Evolutionary conservation across 2,113 vertebrate species (phyloP), one percentile per base, ranked within the genome.

Genomic region (Petromus typicus): DNA sequence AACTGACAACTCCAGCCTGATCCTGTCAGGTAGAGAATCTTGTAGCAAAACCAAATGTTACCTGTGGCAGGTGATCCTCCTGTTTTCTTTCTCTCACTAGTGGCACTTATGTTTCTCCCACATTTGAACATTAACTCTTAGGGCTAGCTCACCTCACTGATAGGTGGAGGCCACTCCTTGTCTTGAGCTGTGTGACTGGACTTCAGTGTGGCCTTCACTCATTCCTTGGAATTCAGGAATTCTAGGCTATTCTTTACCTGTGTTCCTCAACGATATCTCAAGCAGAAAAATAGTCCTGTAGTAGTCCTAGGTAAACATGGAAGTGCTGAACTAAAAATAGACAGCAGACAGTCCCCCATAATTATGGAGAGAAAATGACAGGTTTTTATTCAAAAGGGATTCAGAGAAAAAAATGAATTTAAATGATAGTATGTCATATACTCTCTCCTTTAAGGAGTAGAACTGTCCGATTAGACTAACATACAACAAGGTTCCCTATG

Each of bases 381-480:
- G 37, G 5, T 80, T 14, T 63, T 71, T 56, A 20, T n/a, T 71
- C 57, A 37, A 83, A 67, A 48, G 40, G 9, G 81, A 88, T 59
- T 90, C 37, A 64, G 81, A 75, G 3, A 32, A 59, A 73, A 37
- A 89, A 78, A 86, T 17, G 66, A 71, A 63, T 10, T 25, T 34
- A 45, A 75, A 73, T 34, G 25, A 84, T 17, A 63, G 20, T 45
- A 45, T 78, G 9, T 22, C 75, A 90, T 56, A 25, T 0, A 22
- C 9, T 2, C 32, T 88, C 30, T 89, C 48, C 51, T 43, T 66
- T 92, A 91, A 86, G 25, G 59, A 54, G 10, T 20, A 57, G 34
- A 81, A 43, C 22, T 0, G 0, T 16, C 0, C 1, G 56, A 6
- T 12, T 13, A 13, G 34, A 34, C n/a, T 13, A 22, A 16, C 4